A percentile compares a stretch with the other conserved stretches of the same genome.
phyloP scores from a whole-genome alignment of 2,113 vertebrate genomes.

The Turdus rufiventris region DNA sequence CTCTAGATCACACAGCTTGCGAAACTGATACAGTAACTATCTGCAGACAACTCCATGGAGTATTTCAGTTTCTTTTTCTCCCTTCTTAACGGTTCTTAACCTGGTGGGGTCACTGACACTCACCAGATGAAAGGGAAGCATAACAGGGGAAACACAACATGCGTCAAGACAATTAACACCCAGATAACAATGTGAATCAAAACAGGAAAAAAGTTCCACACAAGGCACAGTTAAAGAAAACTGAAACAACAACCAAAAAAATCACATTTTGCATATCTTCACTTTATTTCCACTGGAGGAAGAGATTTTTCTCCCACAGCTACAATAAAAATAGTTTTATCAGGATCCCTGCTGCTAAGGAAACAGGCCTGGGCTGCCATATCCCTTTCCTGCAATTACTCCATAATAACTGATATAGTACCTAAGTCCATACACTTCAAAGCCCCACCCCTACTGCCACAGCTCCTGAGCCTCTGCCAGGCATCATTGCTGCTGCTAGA shows the following conservation, averaged over 20 bases:
- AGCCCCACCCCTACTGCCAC: not conserved
- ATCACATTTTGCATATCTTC: not conserved
- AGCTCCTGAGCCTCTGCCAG: not conserved
- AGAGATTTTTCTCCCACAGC: not conserved
- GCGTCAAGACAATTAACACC: not conserved
- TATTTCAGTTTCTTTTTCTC: not conserved
- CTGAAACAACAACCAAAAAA: not conserved
- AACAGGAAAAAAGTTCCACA: not conserved
- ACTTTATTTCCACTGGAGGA: not conserved
- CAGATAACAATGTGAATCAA: not conserved
- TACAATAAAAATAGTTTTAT: not conserved
- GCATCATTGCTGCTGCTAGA: not conserved
- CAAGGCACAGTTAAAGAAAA: not conserved
- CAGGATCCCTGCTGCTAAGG: not conserved
- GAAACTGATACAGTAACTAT: not conserved
- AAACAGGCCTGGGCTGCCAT: not conserved
- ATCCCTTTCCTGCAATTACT: not conserved
- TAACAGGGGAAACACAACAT: not conserved
- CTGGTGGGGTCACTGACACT: not conserved
- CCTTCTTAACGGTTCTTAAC: not conserved
- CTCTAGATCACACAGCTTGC: not conserved
- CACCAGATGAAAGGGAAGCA: not conserved
- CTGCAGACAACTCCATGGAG: not conserved
- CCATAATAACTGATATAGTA: not conserved
- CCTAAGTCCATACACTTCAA: not conserved